Evolutionary conservation across 2,113 vertebrate species (phyloP).

Genomic region (Lynx canadensis): DNA sequence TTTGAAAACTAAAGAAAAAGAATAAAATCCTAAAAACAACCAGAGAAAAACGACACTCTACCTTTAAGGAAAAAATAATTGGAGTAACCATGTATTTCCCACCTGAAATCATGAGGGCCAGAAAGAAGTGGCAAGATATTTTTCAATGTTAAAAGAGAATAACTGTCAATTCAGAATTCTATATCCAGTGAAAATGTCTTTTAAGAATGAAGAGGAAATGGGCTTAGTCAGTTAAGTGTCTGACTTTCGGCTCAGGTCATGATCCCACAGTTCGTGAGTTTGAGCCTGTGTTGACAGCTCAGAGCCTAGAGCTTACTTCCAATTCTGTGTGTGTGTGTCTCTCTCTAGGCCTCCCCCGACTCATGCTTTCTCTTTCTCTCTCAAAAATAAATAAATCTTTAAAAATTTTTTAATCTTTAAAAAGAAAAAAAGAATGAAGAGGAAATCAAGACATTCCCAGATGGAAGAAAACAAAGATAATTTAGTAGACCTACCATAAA

Average conservation of each 20-base stretch:
- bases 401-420: too few species aligned
- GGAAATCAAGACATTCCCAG: not conserved
- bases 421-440: not conserved
- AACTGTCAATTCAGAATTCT: not conserved
- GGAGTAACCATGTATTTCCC: not conserved
- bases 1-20: not conserved
- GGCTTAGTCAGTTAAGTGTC: too few species aligned
- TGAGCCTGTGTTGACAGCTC: too few species aligned
- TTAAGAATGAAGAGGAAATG: not conserved
- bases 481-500: not conserved
- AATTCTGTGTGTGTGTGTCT: too few species aligned
- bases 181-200: not conserved
- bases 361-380: too few species aligned
- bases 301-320: too few species aligned
- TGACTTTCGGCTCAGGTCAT: too few species aligned
- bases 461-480: not conserved
- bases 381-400: too few species aligned
- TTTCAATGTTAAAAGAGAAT: not conserved
- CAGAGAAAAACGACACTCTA: not conserved
- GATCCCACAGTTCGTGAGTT: too few species aligned
- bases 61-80: not conserved
- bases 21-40: not conserved
- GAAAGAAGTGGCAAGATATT: not conserved
- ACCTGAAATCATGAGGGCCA: not conserved
- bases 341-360: too few species aligned